Evolutionary conservation across 1,140 invertebrate genomes (phyloP).

Genomic region (Magallana ariakensis): DNA sequence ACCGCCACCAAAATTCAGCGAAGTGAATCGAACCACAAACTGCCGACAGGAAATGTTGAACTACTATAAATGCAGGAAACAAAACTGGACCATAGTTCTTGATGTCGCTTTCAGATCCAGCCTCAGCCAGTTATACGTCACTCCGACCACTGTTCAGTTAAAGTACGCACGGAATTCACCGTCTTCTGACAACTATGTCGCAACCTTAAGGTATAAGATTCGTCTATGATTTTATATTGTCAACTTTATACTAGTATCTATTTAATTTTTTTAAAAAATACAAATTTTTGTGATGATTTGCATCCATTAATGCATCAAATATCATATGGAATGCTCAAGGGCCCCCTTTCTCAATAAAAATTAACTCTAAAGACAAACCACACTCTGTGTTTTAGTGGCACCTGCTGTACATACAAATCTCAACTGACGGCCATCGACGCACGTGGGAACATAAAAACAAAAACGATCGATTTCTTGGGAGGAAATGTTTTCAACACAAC

Average conservation of each 20-base stretch:
- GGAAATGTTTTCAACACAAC: slow-evolving; percentile 9
- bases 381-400: neutral
- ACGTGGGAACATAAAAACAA: neutral
- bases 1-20: neutral
- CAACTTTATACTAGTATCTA: too few relatives aligned
- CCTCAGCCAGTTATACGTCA: neutral
- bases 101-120: neutral
- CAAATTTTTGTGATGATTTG: too few relatives aligned
- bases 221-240: neutral
- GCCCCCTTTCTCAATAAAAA: neutral
- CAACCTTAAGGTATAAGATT: neutral
- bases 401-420: neutral
- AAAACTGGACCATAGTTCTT: neutral
- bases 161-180: neutral
- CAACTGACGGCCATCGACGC: neutral
- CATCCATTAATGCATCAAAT: too few relatives aligned
- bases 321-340: too few relatives aligned
- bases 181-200: neutral
- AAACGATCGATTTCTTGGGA: neutral
- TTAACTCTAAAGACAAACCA: neutral
- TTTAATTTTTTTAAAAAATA: too few relatives aligned
- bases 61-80: slow-evolving; percentile 15
- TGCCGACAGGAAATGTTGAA: neutral
- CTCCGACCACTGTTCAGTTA: neutral
- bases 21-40: neutral